Conservation (phyloP, 2,888 invertebrate genomes). For the Bombylius discolor region DNA sequence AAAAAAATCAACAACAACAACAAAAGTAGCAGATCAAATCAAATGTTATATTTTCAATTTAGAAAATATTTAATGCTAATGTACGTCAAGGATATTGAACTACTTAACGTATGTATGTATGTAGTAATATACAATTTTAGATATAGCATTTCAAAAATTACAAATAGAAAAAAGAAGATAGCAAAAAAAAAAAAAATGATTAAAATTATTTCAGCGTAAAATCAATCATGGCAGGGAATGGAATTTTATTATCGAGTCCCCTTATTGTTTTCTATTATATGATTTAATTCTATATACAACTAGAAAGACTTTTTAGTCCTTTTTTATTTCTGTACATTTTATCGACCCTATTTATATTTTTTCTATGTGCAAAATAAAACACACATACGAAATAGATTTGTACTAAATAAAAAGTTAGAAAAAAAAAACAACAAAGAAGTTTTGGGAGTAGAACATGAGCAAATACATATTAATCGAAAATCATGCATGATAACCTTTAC, state of each 20-base stretch:
- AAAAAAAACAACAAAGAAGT: too few relatives aligned
- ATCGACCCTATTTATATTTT: not conserved
- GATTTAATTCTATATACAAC: too few relatives aligned
- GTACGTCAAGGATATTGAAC: not conserved
- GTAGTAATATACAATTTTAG: not conserved
- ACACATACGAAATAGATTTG: too few relatives aligned
- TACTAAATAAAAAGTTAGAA: too few relatives aligned
- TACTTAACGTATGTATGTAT: not conserved
- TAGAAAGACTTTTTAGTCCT: too few relatives aligned
- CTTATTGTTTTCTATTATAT: too few relatives aligned
- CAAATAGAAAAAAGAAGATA: not conserved
- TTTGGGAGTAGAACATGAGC: too few relatives aligned
- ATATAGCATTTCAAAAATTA: not conserved
- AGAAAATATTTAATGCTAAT: not conserved
- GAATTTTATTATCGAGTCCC: constrained; percentile 11
- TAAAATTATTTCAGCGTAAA: constrained; percentile 14
- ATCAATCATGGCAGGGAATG: constrained; percentile 14
- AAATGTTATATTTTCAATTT: not conserved
- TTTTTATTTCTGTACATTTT: not conserved
- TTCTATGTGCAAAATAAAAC: too few relatives aligned
- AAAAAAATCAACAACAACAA: too few relatives aligned
- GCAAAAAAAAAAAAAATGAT: constrained; percentile 10
- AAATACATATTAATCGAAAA: too few relatives aligned
- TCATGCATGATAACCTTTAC: too few relatives aligned
- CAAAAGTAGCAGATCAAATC: not conserved